A percentile compares a stretch with the other conserved stretches of the same genome.
Conservation (phyloP, 2,888 invertebrate genomes). For the Metallyticus violacea region DNA sequence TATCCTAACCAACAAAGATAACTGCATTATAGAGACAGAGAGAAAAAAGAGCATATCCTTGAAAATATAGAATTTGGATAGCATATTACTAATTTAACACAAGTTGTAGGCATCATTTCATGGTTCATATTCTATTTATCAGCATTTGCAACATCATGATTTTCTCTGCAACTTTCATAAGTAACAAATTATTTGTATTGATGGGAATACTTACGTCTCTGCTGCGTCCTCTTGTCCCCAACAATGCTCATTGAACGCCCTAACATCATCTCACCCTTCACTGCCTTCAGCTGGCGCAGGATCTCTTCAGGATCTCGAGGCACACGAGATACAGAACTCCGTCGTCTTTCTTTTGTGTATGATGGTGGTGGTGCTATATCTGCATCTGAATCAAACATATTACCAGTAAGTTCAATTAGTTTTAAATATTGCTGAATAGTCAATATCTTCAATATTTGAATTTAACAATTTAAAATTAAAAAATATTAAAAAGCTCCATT, state of each 20-base stretch:
- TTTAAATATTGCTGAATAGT: too few relatives aligned
- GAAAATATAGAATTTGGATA: too few relatives aligned
- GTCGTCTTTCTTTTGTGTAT: slow-evolving; percentile 63
- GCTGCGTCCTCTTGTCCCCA: slow-evolving; percentile 51
- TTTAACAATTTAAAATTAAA: too few relatives aligned
- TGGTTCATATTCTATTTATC: not conserved
- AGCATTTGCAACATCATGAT: not conserved
- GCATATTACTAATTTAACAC: too few relatives aligned
- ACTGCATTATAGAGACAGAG: too few relatives aligned
- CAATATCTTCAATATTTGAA: too few relatives aligned
- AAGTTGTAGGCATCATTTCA: too few relatives aligned
- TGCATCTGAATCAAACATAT: too few relatives aligned
- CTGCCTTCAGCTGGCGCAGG: slow-evolving; percentile 73
- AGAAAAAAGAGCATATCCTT: too few relatives aligned
- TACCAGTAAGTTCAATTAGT: too few relatives aligned
- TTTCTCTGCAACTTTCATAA: not conserved
- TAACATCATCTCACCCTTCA: slow-evolving; percentile 67
- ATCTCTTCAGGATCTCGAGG: slow-evolving; percentile 80
- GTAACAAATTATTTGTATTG: not conserved
- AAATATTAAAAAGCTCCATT: too few relatives aligned
- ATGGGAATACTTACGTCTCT: slow-evolving; percentile 65
- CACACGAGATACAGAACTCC: slow-evolving; percentile 74
- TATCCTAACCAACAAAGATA: too few relatives aligned
- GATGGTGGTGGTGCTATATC: slow-evolving; percentile 52
- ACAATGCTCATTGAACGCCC: slow-evolving; percentile 80